Evolutionary conservation across 2,113 vertebrate species (phyloP), one percentile per base, ranked within the genome.

Genomic region (Gambusia affinis): DNA sequence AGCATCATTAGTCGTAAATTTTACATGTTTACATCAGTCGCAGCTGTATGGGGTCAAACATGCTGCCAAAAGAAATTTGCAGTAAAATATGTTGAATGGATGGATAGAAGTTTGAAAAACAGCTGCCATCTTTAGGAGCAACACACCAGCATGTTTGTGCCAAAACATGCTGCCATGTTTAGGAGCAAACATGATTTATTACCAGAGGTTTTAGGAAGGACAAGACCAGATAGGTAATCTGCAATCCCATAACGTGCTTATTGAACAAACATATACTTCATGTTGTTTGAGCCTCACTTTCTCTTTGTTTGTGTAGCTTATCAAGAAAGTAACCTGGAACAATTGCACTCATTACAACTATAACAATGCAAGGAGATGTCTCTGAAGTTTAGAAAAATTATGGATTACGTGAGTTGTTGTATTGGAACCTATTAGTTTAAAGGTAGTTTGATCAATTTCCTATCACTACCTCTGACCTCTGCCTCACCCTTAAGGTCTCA

Each of bases 271-370:
- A 47, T 17, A 47, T 47, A 47, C 17, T 47, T 47, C 5, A 47
- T 10, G 24, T 57, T 24, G 51, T 91, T 92, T 93, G 89, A 89
- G 91, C 92, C 88, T 83, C 61, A 87, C 92, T 92, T 94, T 94
- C 15, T 5, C 44, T 47, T 47, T 47, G 44, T 95, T 93, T 91
- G 64, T 80, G 79, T 65, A 81, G 90, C 88, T 87, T 90, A 85
- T 92, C 17, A 92, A 92, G 94, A 89, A 95, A 92, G 87, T 93
- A 93, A 94, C 92, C 93, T 85, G 90, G 89, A 94, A 95, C 86
- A 94, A 47, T 47, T 47, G 44, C 44, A 47, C 14, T 17, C 4
- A 47, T 47, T 19, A 19, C 44, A 47, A 19, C 14, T 47, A 19
- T 47, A 47, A 19, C 17, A 57, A 57, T 24, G 8, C 24, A 24